These are phyloP conservation scores for Acyrthosiphon pisum DNA, from an alignment of 1,140 invertebrate genomes.

Conservation along the genomic window DNA sequence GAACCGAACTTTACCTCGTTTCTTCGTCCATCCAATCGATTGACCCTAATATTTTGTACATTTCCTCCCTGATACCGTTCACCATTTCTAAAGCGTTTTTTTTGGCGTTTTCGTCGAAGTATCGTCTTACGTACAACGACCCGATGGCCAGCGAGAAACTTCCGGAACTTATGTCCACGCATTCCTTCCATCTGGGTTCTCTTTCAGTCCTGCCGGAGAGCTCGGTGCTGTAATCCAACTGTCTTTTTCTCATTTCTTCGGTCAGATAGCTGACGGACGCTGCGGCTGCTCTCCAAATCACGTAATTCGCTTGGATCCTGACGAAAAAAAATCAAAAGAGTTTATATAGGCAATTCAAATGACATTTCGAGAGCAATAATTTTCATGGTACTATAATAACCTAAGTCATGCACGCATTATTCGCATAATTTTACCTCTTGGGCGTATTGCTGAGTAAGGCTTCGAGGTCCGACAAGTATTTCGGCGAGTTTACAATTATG, in stretches of 20 bases:
- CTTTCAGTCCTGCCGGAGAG: constrained; percentile 77
- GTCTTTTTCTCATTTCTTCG: constrained; percentile 74
- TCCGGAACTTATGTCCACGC: constrained; percentile 74
- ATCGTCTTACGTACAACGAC: constrained; percentile 77
- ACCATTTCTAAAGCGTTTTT: constrained; percentile 83
- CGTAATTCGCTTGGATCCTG: constrained; percentile 77
- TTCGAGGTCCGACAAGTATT: constrained; percentile 76
- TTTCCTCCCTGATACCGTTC: constrained; percentile 74
- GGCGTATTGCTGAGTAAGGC: constrained; percentile 67
- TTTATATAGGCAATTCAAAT: background rate
- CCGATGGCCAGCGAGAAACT: constrained; percentile 80
- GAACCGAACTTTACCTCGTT: constrained; percentile 67
- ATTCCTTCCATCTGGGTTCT: constrained; percentile 86
- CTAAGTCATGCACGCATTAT: no score
- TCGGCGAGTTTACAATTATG: constrained; percentile 81
- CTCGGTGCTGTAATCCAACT: constrained; percentile 76
- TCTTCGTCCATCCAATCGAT: constrained; percentile 89
- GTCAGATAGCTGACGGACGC: constrained; percentile 78
- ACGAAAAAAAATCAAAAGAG: background rate
- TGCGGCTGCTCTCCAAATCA: constrained; percentile 80
- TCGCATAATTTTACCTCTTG: constrained; percentile 65
- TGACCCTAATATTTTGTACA: constrained; percentile 66
- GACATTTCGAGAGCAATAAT: background rate
- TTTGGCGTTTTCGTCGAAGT: constrained; percentile 77
- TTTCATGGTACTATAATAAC: no score